phyloP scores from a whole-genome alignment of 2,113 vertebrate genomes.

The Polypterus bichir region DNA sequence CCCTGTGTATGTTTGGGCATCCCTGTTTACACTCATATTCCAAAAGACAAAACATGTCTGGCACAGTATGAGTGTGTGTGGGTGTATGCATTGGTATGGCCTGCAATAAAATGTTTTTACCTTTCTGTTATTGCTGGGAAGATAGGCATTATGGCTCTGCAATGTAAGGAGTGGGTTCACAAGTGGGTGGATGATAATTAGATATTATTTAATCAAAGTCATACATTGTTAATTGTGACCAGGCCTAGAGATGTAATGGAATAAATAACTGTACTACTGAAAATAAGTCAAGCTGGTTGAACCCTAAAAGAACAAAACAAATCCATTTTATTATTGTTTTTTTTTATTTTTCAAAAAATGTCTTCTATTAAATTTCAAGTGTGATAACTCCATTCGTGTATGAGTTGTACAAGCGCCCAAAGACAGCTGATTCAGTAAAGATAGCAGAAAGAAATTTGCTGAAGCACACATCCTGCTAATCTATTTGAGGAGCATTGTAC shows the following conservation, averaged over 20 bases:
- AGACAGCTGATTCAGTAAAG: constrained; percentile 72
- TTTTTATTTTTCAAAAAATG: constrained; percentile 18
- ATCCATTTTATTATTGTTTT: constrained; percentile 31
- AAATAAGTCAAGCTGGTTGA: not conserved
- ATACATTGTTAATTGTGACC: no score
- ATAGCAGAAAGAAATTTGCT: constrained; percentile 72
- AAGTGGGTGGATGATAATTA: no score
- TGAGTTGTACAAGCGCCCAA: constrained; percentile 63
- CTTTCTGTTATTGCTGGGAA: no score
- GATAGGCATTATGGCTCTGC: no score
- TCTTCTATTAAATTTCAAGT: constrained; percentile 61
- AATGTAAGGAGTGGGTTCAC: no score
- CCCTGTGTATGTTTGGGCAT: no score
- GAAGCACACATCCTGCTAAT: constrained; percentile 63
- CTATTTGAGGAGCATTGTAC: constrained; percentile 80
- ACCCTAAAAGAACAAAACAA: constrained; percentile 27
- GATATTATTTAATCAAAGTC: no score
- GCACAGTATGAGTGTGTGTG: constrained; percentile 7
- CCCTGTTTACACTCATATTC: no score
- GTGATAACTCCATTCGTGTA: constrained; percentile 57
- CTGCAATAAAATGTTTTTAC: no score
- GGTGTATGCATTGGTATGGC: constrained; percentile 15
- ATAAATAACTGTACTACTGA: no score
- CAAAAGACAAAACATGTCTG: not conserved
- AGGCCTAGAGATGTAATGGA: no score